Percentiles rank a stretch among this genome's conserved stretches.
Evolutionary conservation across 2,888 invertebrate genomes (phyloP).

Genomic region (Caenorhabditis panamensis): DNA sequence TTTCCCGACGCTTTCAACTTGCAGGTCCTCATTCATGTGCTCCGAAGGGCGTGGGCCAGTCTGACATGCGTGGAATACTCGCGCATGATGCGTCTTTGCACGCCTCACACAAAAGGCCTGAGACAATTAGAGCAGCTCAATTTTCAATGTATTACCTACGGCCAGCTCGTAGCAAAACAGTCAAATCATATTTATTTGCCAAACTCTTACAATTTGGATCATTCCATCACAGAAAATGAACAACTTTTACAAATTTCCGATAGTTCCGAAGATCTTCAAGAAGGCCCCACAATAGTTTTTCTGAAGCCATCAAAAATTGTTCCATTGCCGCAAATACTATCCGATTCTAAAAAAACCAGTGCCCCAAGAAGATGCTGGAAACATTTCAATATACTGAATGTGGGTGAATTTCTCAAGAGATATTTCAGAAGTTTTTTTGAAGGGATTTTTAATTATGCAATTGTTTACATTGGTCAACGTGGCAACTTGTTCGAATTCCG

Average conservation of each 20-base stretch:
- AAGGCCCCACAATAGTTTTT: not conserved
- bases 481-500: no score
- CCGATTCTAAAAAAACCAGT: constrained; percentile 45
- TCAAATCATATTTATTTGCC: no score
- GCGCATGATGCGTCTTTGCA: constrained; percentile 65
- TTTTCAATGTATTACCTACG: not conserved
- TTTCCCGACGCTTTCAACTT: no score
- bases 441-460: constrained; percentile 36
- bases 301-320: constrained; percentile 28
- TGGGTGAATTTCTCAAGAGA: no score
- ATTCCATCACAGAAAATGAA: no score
- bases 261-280: no score
- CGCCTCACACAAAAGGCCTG: constrained; percentile 43
- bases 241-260: no score
- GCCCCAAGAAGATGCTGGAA: constrained; percentile 38
- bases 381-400: no score
- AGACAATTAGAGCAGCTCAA: constrained; percentile 9
- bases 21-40: constrained; percentile 62
- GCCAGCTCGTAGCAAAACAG: no score
- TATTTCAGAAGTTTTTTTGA: constrained; percentile 4
- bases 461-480: constrained; percentile 36
- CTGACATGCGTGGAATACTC: constrained; percentile 66
- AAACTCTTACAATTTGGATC: no score
- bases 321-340: constrained; percentile 34
- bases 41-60: constrained; percentile 63